These are phyloP conservation scores for Pygoscelis adeliae DNA, from an alignment of 2,113 vertebrate genomes.

Conservation along the genomic window DNA sequence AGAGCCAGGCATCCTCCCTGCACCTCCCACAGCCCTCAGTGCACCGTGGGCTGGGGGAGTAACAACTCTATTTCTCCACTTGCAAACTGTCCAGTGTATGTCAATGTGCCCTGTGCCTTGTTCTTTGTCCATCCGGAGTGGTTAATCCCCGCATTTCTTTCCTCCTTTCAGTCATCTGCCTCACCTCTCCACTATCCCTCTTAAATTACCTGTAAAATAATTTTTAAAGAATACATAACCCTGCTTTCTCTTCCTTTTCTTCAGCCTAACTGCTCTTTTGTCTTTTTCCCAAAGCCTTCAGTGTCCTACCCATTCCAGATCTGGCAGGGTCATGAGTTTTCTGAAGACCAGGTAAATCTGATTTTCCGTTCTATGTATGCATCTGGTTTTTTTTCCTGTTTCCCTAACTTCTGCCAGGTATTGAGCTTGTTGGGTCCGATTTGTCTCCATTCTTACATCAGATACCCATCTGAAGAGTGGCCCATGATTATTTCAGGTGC, in stretches of 20 bases:
- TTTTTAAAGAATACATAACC: neutral
- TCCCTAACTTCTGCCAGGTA: neutral
- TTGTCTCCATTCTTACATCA: neutral
- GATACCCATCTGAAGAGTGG: neutral
- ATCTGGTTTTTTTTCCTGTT: neutral
- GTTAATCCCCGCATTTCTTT: neutral
- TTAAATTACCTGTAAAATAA: neutral
- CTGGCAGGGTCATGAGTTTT: neutral
- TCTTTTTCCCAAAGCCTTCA: neutral
- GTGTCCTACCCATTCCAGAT: neutral
- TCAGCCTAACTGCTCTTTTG: neutral
- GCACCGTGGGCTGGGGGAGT: neutral
- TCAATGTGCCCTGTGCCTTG: neutral
- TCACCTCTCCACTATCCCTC: neutral
- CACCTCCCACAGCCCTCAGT: neutral
- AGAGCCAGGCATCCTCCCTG: neutral
- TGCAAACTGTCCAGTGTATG: neutral
- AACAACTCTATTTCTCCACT: neutral
- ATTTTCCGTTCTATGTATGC: neutral
- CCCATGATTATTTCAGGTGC: neutral
- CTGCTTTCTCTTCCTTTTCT: neutral
- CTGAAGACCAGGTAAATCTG: neutral
- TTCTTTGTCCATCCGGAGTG: neutral
- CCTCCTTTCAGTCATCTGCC: neutral
- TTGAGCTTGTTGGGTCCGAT: neutral